Evolutionary conservation across 2,113 vertebrate genomes (phyloP), one percentile per base, ranked within the genome.

Genomic region (Marcusenius ussheri): DNA sequence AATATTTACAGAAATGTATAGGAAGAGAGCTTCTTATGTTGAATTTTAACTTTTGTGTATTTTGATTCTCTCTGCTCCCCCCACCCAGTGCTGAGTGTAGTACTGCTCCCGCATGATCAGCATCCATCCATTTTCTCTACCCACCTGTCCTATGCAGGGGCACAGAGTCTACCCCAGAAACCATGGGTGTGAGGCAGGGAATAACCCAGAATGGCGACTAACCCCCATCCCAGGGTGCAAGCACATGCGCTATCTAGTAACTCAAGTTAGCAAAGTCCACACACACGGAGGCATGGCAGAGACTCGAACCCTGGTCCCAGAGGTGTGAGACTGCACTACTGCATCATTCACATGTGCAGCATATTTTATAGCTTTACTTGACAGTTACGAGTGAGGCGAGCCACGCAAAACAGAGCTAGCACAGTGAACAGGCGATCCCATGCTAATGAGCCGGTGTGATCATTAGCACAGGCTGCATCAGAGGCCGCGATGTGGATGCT

Each of bases 381-480:
- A 91, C 92, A 91, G 91, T 58, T 27, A 51, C 6, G 51, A 21
- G 21, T 31, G 83, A 88, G 80, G 92, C 91, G 88, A 90, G 91
- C 70, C 88, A 91, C 70, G 90, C 47, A 5, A 83, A 80, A 84
- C 83, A n/a, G 88, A 88, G 80, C n/a, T 35, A 35, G 27, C 86
- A 84, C 86, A 89, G 80, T 84, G 49, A 88, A 91, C 62, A 46
- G 91, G 90, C 77, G 90, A 85, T 83, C 92, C 93, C 92, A 93
- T 93, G 93, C 92, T 94, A 95, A 96, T 96, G 93, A 96, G 95
- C 95, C 95, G 93, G 95, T 95, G 93, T 95, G 93, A 95, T 95
- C 94, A 95, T 96, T 95, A 95, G 94, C 90, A 91, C 74, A 92
- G 94, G 95, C 95, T 93, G 93, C 93, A 95, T 96, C 94, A 95